phyloP scores from a whole-genome alignment of 35 echinoderm and acorn worm genomes.

The Ophioderma brevispina region DNA sequence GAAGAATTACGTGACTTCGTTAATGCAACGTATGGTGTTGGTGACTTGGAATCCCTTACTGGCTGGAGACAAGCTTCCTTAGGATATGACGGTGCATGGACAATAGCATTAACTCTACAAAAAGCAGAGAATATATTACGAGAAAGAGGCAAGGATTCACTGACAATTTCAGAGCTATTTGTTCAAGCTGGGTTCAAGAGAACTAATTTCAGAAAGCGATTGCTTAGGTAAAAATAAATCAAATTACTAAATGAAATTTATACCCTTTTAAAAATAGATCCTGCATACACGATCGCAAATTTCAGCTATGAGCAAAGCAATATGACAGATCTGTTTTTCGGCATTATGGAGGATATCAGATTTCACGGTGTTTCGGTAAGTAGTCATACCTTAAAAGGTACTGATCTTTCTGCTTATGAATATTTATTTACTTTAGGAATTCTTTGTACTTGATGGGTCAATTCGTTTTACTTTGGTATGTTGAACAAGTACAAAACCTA shows the following conservation, averaged over 20 bases:
- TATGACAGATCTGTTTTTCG: conserved; percentile 68
- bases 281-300: conserved; percentile 68
- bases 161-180: too few relatives aligned
- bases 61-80: conserved; percentile 82
- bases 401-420: too few relatives aligned
- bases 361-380: conserved; percentile 91
- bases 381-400: too few relatives aligned
- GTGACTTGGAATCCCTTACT: conserved; percentile 35
- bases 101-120: conserved; percentile 74
- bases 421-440: too few relatives aligned
- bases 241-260: too few relatives aligned
- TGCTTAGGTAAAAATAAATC: too few relatives aligned
- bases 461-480: too few relatives aligned
- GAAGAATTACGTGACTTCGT: conserved; percentile 42
- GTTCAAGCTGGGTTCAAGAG: too few relatives aligned
- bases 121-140: conserved; percentile 68
- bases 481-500: too few relatives aligned
- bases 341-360: conserved; percentile 79
- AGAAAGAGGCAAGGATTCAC: conserved; percentile 19
- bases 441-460: too few relatives aligned
- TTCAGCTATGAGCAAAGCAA: conserved; percentile 74
- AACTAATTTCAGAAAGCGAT: too few relatives aligned
- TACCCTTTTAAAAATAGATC: too few relatives aligned
- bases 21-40: conserved; percentile 43
- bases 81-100: conserved; percentile 89